Evolutionary conservation across 1,140 invertebrate species (phyloP).

Genomic region (Coelopa frigida): DNA sequence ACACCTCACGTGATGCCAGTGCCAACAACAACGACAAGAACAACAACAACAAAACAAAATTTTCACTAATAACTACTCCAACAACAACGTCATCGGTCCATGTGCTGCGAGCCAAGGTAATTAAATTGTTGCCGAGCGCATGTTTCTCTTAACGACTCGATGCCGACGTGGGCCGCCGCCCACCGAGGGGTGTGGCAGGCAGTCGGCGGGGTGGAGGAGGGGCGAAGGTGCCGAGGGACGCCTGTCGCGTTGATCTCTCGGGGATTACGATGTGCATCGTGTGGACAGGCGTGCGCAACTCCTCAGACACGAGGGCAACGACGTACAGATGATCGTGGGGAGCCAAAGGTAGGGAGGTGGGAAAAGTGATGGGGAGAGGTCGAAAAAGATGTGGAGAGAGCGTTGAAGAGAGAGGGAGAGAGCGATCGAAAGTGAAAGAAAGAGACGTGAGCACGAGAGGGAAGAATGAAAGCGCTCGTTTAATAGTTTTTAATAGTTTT

Average conservation of each 20-base stretch:
- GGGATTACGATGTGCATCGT: slow-evolving; percentile 6
- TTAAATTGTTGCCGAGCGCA: slow-evolving; percentile 26
- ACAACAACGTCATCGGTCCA: neutral
- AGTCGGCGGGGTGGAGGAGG: neutral
- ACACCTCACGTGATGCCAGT: too few species aligned
- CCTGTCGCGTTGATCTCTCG: slow-evolving; percentile 2
- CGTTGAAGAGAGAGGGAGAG: too few species aligned
- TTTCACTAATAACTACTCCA: slow-evolving; percentile 3
- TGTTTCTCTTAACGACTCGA: slow-evolving; percentile 1
- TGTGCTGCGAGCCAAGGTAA: slow-evolving; percentile 19
- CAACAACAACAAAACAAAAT: too few species aligned
- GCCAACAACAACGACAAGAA: too few species aligned
- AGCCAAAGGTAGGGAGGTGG: too few species aligned
- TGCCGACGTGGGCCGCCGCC: neutral
- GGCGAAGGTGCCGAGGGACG: slow-evolving; percentile 1
- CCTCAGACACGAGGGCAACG: neutral
- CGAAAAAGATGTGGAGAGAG: too few species aligned
- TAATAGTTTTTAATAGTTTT: too few species aligned
- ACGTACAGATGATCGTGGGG: neutral
- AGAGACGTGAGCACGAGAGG: too few species aligned
- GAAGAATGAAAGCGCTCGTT: too few species aligned
- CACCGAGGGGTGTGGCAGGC: neutral
- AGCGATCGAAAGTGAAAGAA: too few species aligned
- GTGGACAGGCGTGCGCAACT: neutral
- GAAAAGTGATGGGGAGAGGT: too few species aligned